phyloP scores from a whole-genome alignment of 2,113 vertebrate species.

The Neofelis nebulosa region DNA sequence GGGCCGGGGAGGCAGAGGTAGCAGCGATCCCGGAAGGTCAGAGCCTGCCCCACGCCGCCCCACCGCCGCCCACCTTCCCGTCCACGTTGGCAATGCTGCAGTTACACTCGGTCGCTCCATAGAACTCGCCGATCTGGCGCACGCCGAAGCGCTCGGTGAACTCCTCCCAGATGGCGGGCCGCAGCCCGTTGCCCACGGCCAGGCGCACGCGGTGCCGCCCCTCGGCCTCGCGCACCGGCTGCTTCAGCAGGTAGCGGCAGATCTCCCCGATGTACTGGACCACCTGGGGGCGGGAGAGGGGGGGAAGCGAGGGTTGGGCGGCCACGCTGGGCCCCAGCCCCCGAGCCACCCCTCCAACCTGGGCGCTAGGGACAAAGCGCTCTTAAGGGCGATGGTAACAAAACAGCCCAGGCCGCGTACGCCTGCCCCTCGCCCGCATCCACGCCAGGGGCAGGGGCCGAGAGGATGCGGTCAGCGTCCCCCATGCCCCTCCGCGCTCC shows the following conservation, averaged over 20 bases:
- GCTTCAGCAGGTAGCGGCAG: constrained; percentile 92
- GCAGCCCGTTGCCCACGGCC: constrained; percentile 92
- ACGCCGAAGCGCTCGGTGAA: constrained; percentile 90
- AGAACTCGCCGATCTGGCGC: constrained; percentile 91
- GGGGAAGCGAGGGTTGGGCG: accelerated
- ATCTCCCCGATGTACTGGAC: constrained; percentile 96
- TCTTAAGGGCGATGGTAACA: not conserved
- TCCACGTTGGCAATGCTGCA: constrained; percentile 95
- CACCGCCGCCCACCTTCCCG: constrained; percentile 86
- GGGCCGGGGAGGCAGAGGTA: not conserved
- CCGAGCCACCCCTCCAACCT: not conserved
- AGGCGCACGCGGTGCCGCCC: constrained; percentile 87
- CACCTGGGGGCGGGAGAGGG: constrained; percentile 80
- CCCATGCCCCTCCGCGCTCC: accelerated
- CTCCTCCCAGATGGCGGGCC: constrained; percentile 91
- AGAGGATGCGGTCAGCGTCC: too few species aligned
- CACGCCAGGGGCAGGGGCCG: accelerated
- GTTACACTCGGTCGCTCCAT: constrained; percentile 95
- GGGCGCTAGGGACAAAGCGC: not conserved
- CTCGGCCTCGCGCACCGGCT: constrained; percentile 85
- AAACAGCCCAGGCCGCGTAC: not conserved
- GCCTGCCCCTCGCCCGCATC: accelerated
- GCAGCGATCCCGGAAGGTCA: accelerated
- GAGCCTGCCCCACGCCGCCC: not conserved
- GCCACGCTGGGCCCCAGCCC: too few species aligned